Evolutionary conservation across 2,888 invertebrate species (phyloP).

Genomic region (Netelia melanura): DNA sequence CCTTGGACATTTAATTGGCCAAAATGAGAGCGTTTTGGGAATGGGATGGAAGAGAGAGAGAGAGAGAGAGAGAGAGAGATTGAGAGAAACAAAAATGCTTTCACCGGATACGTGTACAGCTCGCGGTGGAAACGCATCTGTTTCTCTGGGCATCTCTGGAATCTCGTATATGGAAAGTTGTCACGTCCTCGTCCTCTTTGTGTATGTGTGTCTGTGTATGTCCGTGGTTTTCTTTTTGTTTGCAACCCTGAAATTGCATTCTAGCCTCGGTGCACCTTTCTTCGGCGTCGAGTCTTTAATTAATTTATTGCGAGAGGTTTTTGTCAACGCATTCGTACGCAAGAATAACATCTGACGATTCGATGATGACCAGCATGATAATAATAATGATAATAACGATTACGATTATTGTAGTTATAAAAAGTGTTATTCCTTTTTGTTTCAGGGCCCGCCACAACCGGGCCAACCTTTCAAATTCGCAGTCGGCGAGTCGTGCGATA

Average conservation of each 20-base stretch:
- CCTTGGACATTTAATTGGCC: conserved; percentile 53
- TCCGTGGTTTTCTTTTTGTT: neutral
- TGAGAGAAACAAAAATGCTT: conserved; percentile 7
- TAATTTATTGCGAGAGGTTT: conserved; percentile 9
- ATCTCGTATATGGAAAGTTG: conserved; percentile 15
- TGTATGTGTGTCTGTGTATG: neutral
- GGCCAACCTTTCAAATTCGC: conserved; percentile 98
- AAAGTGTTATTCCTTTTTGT: neutral
- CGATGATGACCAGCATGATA: neutral
- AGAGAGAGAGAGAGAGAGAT: neutral
- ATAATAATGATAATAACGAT: conserved; percentile 66
- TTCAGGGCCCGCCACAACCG: conserved; percentile 93
- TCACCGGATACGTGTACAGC: conserved; percentile 20
- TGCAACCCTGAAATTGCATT: neutral
- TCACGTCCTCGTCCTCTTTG: conserved; percentile 2
- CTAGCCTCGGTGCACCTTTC: conserved; percentile 23
- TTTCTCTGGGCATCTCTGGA: conserved; percentile 38
- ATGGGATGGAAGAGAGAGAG: neutral
- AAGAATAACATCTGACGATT: neutral
- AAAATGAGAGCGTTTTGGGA: conserved; percentile 40
- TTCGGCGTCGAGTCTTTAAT: conserved; percentile 28
- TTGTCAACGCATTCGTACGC: neutral
- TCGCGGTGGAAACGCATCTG: conserved; percentile 37
- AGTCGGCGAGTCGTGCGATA: conserved; percentile 96
- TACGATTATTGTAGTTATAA: conserved; percentile 84